Evolutionary conservation across 2,888 invertebrate genomes (phyloP).

Genomic region (Parnassius mnemosyne): DNA sequence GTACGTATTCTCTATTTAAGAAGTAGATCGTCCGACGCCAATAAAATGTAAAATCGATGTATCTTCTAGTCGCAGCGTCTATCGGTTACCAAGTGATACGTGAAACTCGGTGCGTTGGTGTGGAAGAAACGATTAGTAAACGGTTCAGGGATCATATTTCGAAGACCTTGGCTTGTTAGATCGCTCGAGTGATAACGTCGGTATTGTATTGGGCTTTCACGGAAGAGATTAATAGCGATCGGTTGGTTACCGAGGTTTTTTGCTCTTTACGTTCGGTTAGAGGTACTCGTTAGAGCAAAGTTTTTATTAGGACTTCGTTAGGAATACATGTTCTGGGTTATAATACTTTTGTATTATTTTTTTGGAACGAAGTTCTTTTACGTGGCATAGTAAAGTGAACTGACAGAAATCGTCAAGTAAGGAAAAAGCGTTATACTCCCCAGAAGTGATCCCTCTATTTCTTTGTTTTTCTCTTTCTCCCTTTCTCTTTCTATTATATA

Average conservation of each 20-base stretch:
- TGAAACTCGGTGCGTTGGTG: slow-evolving; percentile 55
- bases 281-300: slow-evolving; percentile 5
- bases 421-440: too few species aligned
- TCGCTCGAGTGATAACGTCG: slow-evolving; percentile 35
- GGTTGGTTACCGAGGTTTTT: slow-evolving; percentile 33
- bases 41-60: slow-evolving; percentile 23
- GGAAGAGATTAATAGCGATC: slow-evolving; percentile 36
- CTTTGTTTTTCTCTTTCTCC: too few species aligned
- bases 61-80: slow-evolving; percentile 34
- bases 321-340: too few species aligned
- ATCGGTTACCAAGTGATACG: slow-evolving; percentile 59
- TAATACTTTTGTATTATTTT: too few species aligned
- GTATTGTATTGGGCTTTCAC: slow-evolving; percentile 41
- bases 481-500: too few species aligned
- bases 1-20: not conserved
- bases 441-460: too few species aligned
- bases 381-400: too few species aligned
- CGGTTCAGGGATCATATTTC: slow-evolving; percentile 60
- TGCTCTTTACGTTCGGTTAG: slow-evolving; percentile 9
- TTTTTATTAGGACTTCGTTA: slow-evolving; percentile 4
- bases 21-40: slow-evolving; percentile 1
- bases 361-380: too few species aligned
- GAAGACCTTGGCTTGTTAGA: slow-evolving; percentile 41
- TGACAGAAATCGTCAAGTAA: too few species aligned
- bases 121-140: slow-evolving; percentile 68